phyloP scores from a whole-genome alignment of 2,113 vertebrate genomes.

The Leucoraja erinaceus region DNA sequence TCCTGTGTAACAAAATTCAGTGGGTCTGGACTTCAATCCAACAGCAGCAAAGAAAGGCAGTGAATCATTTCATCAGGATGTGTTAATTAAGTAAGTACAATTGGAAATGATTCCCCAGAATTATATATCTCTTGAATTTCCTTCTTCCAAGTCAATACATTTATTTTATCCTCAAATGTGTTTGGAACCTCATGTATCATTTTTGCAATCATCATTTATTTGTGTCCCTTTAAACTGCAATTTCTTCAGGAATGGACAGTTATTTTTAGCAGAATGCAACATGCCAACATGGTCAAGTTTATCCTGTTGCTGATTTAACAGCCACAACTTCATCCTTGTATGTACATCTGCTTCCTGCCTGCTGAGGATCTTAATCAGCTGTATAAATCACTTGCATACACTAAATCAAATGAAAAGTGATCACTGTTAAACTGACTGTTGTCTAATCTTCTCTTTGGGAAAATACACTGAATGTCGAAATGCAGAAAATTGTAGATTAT shows the following conservation, averaged over 20 bases:
- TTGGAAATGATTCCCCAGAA: background rate
- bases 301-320: slow-evolving; percentile 4
- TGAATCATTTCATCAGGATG: background rate
- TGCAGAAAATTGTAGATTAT: background rate
- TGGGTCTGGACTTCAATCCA: background rate
- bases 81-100: background rate
- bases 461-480: background rate
- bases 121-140: slow-evolving; percentile 10
- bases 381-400: background rate
- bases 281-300: slow-evolving; percentile 8
- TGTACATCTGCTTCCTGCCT: slow-evolving; percentile 30
- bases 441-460: background rate
- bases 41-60: background rate
- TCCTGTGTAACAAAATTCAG: background rate
- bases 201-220: background rate
- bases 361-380: background rate
- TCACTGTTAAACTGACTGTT: background rate
- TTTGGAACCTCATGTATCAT: background rate
- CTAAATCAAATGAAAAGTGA: background rate
- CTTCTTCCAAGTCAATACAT: background rate
- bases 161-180: background rate
- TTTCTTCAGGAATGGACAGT: background rate
- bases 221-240: background rate
- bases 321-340: slow-evolving; percentile 12
- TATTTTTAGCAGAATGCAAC: slow-evolving; percentile 11